phyloP scores from a whole-genome alignment of 2,113 vertebrate species.

The Trichomycterus rosablanca region DNA sequence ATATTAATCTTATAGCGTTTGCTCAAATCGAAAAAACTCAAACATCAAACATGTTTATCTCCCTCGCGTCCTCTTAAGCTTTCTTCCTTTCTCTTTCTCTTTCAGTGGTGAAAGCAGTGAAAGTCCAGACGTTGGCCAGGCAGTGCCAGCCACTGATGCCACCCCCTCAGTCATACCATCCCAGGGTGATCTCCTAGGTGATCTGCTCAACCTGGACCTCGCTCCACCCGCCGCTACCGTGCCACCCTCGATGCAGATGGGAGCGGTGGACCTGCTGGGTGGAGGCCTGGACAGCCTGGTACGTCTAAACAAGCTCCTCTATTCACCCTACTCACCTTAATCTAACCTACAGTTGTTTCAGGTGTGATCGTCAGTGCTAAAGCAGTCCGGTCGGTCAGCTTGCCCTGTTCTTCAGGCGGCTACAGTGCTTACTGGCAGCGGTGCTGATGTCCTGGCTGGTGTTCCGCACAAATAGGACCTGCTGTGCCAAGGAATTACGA shows the following conservation, averaged over 20 bases:
- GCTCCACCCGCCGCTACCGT: conserved; percentile 75
- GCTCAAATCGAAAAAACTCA: too few species aligned
- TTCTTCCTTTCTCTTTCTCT: neutral
- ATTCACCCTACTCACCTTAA: too few species aligned
- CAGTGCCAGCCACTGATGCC: conserved; percentile 65
- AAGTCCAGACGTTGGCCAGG: conserved; percentile 74
- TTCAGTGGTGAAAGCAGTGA: conserved; percentile 79
- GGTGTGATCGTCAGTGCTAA: too few species aligned
- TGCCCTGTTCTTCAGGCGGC: too few species aligned
- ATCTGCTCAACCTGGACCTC: conserved; percentile 91
- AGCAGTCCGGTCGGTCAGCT: too few species aligned
- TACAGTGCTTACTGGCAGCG: too few species aligned
- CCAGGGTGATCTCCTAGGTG: conserved; percentile 88
- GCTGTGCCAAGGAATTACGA: too few species aligned
- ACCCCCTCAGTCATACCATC: conserved; percentile 84
- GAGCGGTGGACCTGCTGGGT: conserved; percentile 87
- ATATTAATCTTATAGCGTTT: too few species aligned
- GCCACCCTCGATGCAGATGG: conserved; percentile 80
- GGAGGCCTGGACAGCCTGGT: conserved; percentile 92
- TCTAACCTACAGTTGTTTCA: too few species aligned
- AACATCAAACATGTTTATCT: neutral
- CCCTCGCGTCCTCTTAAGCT: too few species aligned
- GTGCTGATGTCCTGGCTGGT: too few species aligned
- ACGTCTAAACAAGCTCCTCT: conserved; percentile 42
- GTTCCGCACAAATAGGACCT: too few species aligned